These are phyloP conservation scores for Chesias legatella DNA, from an alignment of 2,888 invertebrate genomes.

Conservation along the genomic window DNA sequence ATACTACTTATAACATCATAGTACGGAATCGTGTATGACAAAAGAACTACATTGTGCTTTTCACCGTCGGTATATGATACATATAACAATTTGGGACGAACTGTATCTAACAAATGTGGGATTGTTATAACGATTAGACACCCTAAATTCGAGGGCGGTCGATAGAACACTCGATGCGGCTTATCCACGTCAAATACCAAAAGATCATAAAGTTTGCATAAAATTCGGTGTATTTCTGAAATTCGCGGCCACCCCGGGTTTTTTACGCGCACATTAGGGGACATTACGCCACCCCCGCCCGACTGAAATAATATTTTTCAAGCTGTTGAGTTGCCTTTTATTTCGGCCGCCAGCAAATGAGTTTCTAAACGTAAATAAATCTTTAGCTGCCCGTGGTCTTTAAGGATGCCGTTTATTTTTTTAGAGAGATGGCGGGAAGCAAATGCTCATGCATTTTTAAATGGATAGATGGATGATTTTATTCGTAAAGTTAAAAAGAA, in stretches of 20 bases:
- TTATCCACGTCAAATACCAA: slow-evolving; percentile 57
- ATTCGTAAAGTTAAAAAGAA: too few species aligned
- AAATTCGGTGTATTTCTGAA: slow-evolving; percentile 57
- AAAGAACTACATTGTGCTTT: too few species aligned
- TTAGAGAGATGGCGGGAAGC: slow-evolving; percentile 4
- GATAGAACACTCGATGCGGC: slow-evolving; percentile 44
- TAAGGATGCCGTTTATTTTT: slow-evolving; percentile 44
- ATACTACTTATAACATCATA: too few species aligned
- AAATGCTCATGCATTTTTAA: too few species aligned
- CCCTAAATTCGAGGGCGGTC: slow-evolving; percentile 28
- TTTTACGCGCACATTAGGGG: slow-evolving; percentile 62
- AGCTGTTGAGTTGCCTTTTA: slow-evolving; percentile 69
- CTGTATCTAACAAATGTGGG: too few species aligned
- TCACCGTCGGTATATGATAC: too few species aligned
- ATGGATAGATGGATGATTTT: too few species aligned
- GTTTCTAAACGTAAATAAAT: slow-evolving; percentile 73
- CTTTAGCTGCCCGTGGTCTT: slow-evolving; percentile 45
- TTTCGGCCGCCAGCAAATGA: slow-evolving; percentile 64
- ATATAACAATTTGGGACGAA: too few species aligned
- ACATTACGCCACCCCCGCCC: slow-evolving; percentile 49
- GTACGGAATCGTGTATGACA: too few species aligned
- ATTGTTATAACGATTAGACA: too few species aligned
- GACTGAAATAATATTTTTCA: slow-evolving; percentile 69
- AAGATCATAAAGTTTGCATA: slow-evolving; percentile 65
- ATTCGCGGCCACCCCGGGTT: slow-evolving; percentile 48